A percentile compares a stretch with the other conserved stretches of the same genome.
phyloP scores from a whole-genome alignment of 2,888 invertebrate species.

The Dilophus febrilis region DNA sequence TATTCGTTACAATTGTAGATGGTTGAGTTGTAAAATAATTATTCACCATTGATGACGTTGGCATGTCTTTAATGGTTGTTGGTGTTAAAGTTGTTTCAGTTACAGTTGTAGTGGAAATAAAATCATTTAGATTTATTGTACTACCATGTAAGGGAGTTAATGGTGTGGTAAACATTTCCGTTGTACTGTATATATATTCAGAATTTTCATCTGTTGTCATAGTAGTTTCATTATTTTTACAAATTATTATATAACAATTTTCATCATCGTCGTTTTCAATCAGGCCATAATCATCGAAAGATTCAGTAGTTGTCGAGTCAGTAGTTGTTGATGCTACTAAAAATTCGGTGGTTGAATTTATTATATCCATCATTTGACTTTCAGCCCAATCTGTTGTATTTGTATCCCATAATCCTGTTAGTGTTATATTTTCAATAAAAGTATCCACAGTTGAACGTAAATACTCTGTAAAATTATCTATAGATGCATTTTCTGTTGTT shows the following conservation, averaged over 20 bases:
- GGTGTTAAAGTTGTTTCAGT: not conserved
- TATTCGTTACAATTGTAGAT: too few relatives aligned
- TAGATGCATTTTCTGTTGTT: not conserved
- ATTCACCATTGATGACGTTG: slow-evolving; percentile 2
- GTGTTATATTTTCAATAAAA: slow-evolving; percentile 12
- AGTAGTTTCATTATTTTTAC: too few relatives aligned
- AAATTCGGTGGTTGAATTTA: too few relatives aligned
- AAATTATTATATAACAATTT: not conserved
- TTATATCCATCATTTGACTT: too few relatives aligned
- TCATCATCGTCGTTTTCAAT: not conserved
- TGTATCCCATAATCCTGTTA: slow-evolving; percentile 3
- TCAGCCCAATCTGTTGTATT: too few relatives aligned
- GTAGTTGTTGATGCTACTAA: not conserved
- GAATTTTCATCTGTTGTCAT: not conserved
- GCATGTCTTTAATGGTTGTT: too few relatives aligned
- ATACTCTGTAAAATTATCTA: slow-evolving; percentile 8
- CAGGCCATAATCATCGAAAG: not conserved
- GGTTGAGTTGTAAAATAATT: not conserved
- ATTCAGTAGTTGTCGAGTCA: not conserved
- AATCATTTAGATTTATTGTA: not conserved
- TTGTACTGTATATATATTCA: not conserved
- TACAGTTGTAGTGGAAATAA: slow-evolving; percentile 1
- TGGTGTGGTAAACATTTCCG: too few relatives aligned
- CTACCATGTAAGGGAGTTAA: not conserved
- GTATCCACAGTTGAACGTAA: slow-evolving; percentile 13